A percentile compares a stretch with the other conserved stretches of the same genome.
phyloP scores from a whole-genome alignment of 2,113 vertebrate species.

The Lichenostomus cassidix region DNA sequence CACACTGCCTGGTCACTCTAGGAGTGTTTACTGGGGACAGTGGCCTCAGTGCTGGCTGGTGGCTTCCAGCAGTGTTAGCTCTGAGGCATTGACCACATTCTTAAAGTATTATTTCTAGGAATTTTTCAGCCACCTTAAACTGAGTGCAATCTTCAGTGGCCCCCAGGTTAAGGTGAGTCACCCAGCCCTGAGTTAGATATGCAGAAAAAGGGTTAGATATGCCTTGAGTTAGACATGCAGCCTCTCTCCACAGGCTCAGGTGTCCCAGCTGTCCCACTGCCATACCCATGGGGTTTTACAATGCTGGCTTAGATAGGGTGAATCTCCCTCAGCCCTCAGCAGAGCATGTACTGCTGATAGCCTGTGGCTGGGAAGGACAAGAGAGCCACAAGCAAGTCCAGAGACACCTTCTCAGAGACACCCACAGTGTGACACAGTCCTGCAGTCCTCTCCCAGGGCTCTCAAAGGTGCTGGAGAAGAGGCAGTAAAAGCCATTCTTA shows the following conservation, averaged over 20 bases:
- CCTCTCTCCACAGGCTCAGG: background rate
- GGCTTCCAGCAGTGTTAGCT: background rate
- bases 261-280: background rate
- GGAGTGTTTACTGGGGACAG: background rate
- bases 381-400: background rate
- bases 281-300: rapidly evolving
- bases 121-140: background rate
- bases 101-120: background rate
- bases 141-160: background rate
- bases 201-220: background rate
- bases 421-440: rapidly evolving
- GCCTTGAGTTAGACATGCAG: background rate
- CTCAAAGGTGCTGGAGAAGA: background rate
- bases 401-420: background rate
- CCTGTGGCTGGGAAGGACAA: background rate
- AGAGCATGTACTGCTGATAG: background rate
- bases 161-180: background rate
- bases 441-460: background rate
- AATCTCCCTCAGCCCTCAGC: background rate
- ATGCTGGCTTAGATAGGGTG: background rate
- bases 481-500: background rate
- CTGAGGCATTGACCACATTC: background rate
- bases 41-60: background rate
- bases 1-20: background rate
- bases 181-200: background rate